phyloP scores from a whole-genome alignment of 1,140 invertebrate genomes.

The Brachionus paranguensis region DNA sequence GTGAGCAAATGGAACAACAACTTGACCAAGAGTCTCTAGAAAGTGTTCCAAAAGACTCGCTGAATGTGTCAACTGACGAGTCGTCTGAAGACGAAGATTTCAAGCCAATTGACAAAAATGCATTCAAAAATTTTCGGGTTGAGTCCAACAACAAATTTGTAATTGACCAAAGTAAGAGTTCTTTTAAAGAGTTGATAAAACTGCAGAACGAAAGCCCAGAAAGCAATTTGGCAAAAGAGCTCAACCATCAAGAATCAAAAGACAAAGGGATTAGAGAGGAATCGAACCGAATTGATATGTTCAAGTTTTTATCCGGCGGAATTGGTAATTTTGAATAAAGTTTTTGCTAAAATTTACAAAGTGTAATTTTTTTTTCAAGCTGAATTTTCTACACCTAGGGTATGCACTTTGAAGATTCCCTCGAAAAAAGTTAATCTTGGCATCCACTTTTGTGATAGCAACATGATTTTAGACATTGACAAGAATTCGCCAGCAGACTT shows the following conservation, averaged over 20 bases:
- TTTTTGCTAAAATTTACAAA: background rate
- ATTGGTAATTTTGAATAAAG: background rate
- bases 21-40: background rate
- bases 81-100: background rate
- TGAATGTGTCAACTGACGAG: background rate
- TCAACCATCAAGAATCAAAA: background rate
- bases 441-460: slow-evolving; percentile 3
- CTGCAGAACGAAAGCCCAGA: background rate
- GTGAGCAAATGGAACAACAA: background rate
- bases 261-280: background rate
- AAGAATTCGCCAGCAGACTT: background rate
- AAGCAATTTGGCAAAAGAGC: background rate
- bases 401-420: background rate
- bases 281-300: background rate
- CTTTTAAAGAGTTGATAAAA: background rate
- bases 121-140: slow-evolving; percentile 23
- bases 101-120: slow-evolving; percentile 22
- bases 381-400: background rate
- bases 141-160: slow-evolving; percentile 4
- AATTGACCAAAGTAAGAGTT: background rate
- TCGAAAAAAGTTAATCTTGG: background rate
- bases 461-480: slow-evolving; percentile 10
- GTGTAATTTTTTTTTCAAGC: background rate
- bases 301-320: background rate
- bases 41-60: background rate